Conservation (phyloP, 2,797 vertebrate species). For the Vireo griseus region DNA sequence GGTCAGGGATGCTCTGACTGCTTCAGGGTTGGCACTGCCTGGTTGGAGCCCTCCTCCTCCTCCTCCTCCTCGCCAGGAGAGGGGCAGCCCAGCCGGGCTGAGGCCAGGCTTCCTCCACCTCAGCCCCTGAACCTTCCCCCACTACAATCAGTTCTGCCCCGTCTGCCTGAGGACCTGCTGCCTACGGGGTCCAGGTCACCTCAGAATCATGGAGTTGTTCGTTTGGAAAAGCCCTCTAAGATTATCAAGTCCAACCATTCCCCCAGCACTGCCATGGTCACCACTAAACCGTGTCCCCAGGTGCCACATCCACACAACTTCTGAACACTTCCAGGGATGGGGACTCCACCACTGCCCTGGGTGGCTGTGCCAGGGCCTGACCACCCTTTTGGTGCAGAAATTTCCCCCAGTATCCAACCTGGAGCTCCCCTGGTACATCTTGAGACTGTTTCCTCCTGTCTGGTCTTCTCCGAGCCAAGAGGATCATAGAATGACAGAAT, state of each 20-base stretch:
- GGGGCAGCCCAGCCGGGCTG: neutral
- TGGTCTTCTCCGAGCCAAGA: neutral
- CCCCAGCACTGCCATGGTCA: no score
- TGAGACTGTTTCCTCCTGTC: neutral
- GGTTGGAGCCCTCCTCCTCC: neutral
- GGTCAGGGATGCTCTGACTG: neutral
- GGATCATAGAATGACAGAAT: neutral
- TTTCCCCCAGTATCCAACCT: neutral
- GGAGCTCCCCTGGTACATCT: neutral
- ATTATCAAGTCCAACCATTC: rapidly evolving
- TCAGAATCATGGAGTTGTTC: rapidly evolving
- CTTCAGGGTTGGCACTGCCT: neutral
- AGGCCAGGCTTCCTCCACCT: neutral
- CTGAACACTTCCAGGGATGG: neutral
- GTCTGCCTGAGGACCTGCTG: rapidly evolving
- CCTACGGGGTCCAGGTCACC: neutral
- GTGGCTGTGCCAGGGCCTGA: neutral
- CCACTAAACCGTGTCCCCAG: rapidly evolving
- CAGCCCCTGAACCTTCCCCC: neutral
- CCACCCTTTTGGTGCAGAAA: neutral
- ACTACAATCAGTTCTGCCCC: neutral
- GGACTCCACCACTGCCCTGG: neutral
- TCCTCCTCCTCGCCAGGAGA: neutral
- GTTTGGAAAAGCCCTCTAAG: neutral
- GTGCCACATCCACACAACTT: neutral